Conservation (phyloP, 2,113 vertebrate genomes). For the Pteruthius melanotis region DNA sequence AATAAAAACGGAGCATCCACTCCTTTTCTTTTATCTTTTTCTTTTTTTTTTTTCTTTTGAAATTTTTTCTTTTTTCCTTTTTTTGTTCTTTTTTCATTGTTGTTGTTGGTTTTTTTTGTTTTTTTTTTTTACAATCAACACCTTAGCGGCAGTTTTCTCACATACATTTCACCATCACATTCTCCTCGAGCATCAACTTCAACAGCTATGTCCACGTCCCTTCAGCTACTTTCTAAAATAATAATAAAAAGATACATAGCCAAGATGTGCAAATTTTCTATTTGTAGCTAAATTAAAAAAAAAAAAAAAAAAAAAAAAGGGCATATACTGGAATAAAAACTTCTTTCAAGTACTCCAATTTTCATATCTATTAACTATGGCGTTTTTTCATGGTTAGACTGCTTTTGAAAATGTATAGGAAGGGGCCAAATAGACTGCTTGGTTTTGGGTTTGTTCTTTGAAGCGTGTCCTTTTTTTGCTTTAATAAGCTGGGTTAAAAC, state of each 20-base stretch:
- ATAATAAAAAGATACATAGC: constrained; percentile 69
- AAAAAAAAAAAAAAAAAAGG: not conserved
- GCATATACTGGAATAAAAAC: constrained; percentile 56
- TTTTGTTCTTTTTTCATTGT: constrained; percentile 34
- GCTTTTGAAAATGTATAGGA: constrained; percentile 32
- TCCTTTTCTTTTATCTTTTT: constrained; percentile 69
- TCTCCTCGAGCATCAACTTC: constrained; percentile 74
- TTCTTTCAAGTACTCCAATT: constrained; percentile 71
- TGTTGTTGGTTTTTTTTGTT: constrained; percentile 33
- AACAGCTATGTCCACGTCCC: constrained; percentile 67
- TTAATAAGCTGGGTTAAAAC: constrained; percentile 39
- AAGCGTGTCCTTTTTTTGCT: constrained; percentile 42
- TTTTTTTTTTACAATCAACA: constrained; percentile 81
- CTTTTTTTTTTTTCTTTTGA: constrained; percentile 45
- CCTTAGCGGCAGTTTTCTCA: constrained; percentile 79
- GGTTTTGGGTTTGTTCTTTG: constrained; percentile 32
- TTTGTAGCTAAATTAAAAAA: constrained; percentile 49
- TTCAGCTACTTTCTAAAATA: constrained; percentile 73
- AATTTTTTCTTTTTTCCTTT: constrained; percentile 36
- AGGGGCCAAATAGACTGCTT: constrained; percentile 33
- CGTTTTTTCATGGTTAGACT: constrained; percentile 46
- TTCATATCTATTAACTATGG: constrained; percentile 65
- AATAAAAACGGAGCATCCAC: constrained; percentile 81
- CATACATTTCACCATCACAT: constrained; percentile 74
- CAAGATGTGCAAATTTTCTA: constrained; percentile 80